Evolutionary conservation across 2,797 vertebrate species (phyloP).

Genomic region (Rhinella marina): DNA sequence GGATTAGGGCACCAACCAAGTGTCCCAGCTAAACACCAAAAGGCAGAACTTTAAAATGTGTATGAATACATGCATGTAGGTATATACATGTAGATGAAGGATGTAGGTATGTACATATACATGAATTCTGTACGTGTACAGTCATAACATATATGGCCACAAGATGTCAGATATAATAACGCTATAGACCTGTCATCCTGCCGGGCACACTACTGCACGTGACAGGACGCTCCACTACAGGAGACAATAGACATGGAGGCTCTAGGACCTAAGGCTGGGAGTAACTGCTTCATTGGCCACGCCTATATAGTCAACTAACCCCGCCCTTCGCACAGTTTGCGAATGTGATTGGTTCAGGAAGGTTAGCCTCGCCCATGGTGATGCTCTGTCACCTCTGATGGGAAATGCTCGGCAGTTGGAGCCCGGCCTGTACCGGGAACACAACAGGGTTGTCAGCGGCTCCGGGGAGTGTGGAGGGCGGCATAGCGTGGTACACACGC

Average conservation of each 20-base stretch:
- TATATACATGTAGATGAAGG: no score
- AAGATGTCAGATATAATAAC: no score
- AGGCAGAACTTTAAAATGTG: no score
- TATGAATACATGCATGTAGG: no score
- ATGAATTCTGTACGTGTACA: no score
- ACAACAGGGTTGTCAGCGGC: background rate
- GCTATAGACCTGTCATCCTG: no score
- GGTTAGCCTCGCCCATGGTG: slow-evolving; percentile 11
- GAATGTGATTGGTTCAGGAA: background rate
- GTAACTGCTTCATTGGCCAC: accelerated
- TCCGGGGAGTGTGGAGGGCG: background rate
- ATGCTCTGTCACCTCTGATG: slow-evolving; percentile 49
- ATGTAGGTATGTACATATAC: no score
- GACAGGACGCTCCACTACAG: background rate
- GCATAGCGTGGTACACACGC: background rate
- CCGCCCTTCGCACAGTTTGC: background rate
- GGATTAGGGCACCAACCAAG: no score
- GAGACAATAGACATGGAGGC: background rate
- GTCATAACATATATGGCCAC: no score
- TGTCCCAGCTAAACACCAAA: no score
- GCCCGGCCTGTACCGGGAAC: slow-evolving; percentile 48
- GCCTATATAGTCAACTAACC: background rate
- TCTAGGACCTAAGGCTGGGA: background rate
- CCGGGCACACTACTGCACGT: background rate
- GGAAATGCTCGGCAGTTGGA: slow-evolving; percentile 52